Evolutionary conservation across 2,888 invertebrate species (phyloP).

Genomic region (Habroteleia sp.): DNA sequence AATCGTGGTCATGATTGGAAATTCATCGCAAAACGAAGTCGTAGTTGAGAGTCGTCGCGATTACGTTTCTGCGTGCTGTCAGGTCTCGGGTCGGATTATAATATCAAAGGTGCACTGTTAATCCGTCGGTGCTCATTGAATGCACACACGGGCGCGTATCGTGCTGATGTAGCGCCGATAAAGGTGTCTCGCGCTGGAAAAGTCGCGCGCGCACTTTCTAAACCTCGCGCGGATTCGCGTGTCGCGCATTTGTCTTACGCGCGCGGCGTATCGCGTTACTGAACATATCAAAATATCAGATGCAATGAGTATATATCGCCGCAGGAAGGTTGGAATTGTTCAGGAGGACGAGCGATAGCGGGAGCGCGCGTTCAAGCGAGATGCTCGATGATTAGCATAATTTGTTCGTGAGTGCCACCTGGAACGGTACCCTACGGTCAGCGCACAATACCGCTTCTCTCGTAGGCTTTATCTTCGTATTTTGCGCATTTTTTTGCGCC

Average conservation of each 20-base stretch:
- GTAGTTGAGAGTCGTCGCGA: slow-evolving; percentile 20
- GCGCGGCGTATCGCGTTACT: slow-evolving; percentile 66
- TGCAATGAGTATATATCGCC: slow-evolving; percentile 23
- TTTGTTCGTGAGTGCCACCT: slow-evolving; percentile 77
- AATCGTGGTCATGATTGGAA: slow-evolving; percentile 13
- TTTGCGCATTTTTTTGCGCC: slow-evolving; percentile 41
- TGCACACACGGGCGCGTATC: slow-evolving; percentile 42
- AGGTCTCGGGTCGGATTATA: slow-evolving; percentile 69
- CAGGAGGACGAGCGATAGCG: slow-evolving; percentile 7
- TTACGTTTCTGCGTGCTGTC: slow-evolving; percentile 49
- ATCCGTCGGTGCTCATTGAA: slow-evolving; percentile 33
- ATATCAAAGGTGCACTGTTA: slow-evolving; percentile 72
- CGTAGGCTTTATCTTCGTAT: slow-evolving; percentile 57
- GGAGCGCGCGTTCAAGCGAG: slow-evolving; percentile 53
- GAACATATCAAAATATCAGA: slow-evolving; percentile 72
- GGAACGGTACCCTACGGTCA: slow-evolving; percentile 73
- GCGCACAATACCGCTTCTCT: slow-evolving; percentile 58
- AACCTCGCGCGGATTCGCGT: slow-evolving; percentile 46
- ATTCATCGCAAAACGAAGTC: not conserved
- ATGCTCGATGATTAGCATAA: slow-evolving; percentile 73
- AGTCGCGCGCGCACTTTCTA: slow-evolving; percentile 45
- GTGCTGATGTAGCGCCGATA: slow-evolving; percentile 42
- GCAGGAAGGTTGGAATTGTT: slow-evolving; percentile 27
- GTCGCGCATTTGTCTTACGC: slow-evolving; percentile 53
- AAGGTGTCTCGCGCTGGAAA: slow-evolving; percentile 25